Base-by-base conservation (phyloP, 2,888 invertebrate genomes). In the Diadegma fenestrale region DNA sequence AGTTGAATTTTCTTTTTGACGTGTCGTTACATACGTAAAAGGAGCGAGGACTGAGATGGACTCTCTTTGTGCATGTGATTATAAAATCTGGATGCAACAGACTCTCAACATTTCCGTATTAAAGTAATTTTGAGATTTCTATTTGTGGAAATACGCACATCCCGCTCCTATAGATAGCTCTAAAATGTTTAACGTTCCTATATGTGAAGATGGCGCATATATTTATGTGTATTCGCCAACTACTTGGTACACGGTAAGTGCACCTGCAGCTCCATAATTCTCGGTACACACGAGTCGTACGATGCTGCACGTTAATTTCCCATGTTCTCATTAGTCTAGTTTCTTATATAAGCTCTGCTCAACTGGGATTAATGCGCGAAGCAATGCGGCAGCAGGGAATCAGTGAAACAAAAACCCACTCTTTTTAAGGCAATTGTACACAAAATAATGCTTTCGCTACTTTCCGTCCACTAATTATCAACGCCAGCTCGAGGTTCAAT, bases 71-170 rank as follows among this genome's bases (percentile, higher is more conserved):
- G 17, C 68, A 58, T 54, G n/a, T 19, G 26, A 41, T 66, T 41
- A 26, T 54, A 41, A 43, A 77, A 43, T 26, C 54, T 41, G 43
- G 26, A 66, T 64, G 41, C 54, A 58, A 7, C 30, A 30, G 77
- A 30, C 64, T 64, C 48, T 48, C 71, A 69, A 71, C 71, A 71
- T 82, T 64, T 77, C 54, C 71, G 68, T 73, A 41, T 37, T 43
- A 51, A 63, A 82, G 76, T 82, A 76, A 82, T 82, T 82, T 71
- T 64, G 71, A 71, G 54, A 77, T 71, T 82, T 82, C 76, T 76
- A 82, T 82, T 82, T 77, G 43, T 30, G 71, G 71, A 82, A 71
- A 71, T n/a, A n/a, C n/a, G 69, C 64, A 54, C 76, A 77, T 43
- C 26, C 58, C 37, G 58, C n/a, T 45, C 19, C 17, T 77, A 77